A percentile compares a stretch with the other conserved stretches of the same genome.
Conservation (phyloP, 2,113 vertebrate genomes). For the Chamaea fasciata region DNA sequence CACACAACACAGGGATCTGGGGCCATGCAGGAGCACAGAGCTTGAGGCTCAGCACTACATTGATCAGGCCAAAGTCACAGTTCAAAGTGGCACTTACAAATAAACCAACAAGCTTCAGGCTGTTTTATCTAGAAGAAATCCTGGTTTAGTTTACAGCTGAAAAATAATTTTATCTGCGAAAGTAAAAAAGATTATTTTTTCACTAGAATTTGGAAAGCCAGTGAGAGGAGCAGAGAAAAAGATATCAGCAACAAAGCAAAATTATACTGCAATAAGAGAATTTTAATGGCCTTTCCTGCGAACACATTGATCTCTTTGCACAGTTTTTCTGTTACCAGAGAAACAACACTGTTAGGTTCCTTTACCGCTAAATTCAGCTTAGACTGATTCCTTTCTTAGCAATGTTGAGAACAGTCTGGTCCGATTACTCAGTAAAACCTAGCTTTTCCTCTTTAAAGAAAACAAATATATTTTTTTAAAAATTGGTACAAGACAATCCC, state of each 20-base stretch:
- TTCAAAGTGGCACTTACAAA: not conserved
- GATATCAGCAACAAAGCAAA: not conserved
- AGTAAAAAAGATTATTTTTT: not conserved
- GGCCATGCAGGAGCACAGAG: not conserved
- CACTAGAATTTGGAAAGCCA: not conserved
- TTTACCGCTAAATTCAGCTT: not conserved
- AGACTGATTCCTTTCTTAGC: not conserved
- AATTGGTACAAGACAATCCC: not conserved
- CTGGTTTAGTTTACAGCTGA: not conserved
- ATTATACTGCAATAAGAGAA: not conserved
- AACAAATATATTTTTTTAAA: not conserved
- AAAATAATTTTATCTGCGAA: not conserved
- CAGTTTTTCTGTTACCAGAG: conserved; percentile 17
- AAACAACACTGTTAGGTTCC: not conserved
- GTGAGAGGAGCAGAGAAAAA: not conserved
- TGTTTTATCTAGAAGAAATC: not conserved
- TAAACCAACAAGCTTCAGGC: not conserved
- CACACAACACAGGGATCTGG: not conserved
- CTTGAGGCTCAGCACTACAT: not conserved
- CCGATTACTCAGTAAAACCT: not conserved
- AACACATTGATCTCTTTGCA: not conserved
- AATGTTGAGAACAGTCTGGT: not conserved
- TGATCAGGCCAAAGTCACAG: not conserved
- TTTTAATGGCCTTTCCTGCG: not conserved
- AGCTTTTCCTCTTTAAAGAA: not conserved